Evolutionary conservation across 2,797 vertebrate species (phyloP).

Genomic region (Pangasius sanitwongsei): DNA sequence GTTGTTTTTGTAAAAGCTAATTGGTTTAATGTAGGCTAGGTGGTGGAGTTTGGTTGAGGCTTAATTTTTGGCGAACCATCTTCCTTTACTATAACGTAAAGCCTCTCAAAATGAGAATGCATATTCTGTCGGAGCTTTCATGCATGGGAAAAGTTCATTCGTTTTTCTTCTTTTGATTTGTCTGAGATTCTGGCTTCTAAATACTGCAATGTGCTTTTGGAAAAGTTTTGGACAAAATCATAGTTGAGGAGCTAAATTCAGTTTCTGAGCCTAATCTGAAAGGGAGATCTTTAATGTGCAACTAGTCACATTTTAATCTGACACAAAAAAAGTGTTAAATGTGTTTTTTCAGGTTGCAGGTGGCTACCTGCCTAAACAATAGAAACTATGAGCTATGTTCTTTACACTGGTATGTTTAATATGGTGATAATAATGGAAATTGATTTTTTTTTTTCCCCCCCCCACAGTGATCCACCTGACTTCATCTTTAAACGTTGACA

Average conservation of each 20-base stretch:
- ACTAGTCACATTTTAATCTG: not conserved
- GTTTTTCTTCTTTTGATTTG: not conserved
- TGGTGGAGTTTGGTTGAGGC: not conserved
- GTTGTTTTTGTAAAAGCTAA: not conserved
- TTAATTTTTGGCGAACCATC: not conserved
- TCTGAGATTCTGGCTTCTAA: not conserved
- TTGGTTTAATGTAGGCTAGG: not conserved
- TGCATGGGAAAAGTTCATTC: not conserved
- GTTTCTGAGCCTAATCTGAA: not conserved
- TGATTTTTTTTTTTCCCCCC: not conserved
- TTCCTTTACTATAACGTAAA: not conserved
- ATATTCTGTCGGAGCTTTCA: not conserved
- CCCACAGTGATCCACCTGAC: constrained; percentile 23
- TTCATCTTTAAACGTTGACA: constrained; percentile 39
- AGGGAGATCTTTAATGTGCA: not conserved
- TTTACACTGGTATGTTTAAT: not conserved
- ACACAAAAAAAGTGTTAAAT: not conserved
- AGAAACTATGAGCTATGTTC: not conserved
- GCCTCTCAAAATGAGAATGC: not conserved
- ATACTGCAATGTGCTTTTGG: not conserved
- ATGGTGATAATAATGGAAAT: not conserved
- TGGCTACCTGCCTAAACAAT: not conserved
- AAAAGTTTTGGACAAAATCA: too few species aligned
- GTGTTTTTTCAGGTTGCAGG: not conserved
- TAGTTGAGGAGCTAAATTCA: too few species aligned